Conservation (phyloP, 2,797 vertebrate species). For the Liparis tanakae region DNA sequence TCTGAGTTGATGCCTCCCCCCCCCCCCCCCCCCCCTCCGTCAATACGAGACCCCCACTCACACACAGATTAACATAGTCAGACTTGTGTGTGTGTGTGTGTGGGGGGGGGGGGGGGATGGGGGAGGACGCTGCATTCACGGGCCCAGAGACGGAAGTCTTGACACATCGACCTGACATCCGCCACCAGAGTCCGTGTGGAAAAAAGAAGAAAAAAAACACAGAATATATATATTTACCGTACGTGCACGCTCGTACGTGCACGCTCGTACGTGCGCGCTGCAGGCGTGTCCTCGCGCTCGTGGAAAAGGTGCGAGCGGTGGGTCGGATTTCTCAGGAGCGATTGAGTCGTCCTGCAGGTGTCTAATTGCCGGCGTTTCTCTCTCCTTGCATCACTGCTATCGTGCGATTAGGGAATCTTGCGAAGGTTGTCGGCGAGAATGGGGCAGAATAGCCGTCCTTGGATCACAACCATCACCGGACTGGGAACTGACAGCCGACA, state of each 20-base stretch:
- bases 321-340: conserved; percentile 33
- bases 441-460: conserved; percentile 60
- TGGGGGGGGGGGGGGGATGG: too few relatives aligned
- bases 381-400: conserved; percentile 72
- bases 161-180: conserved; percentile 51
- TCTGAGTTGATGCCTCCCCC: conserved; percentile 71
- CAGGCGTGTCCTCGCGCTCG: not conserved
- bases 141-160: conserved; percentile 33
- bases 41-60: too few relatives aligned
- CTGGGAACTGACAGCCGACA: conserved; percentile 52
- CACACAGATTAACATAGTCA: conserved; percentile 61
- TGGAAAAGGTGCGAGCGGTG: not conserved
- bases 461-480: conserved; percentile 58
- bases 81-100: too few relatives aligned
- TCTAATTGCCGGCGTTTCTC: conserved; percentile 74
- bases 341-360: conserved; percentile 62
- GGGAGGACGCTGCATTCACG: conserved; percentile 54
- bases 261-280: too few relatives aligned
- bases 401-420: conserved; percentile 62
- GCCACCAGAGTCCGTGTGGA: conserved; percentile 15
- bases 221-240: conserved; percentile 3
- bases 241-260: not conserved
- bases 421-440: conserved; percentile 54
- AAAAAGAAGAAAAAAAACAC: conserved; percentile 3
- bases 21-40: conserved; percentile 43